phyloP scores from a whole-genome alignment of 2,888 invertebrate species.

The Drosophila flavopinicola region DNA sequence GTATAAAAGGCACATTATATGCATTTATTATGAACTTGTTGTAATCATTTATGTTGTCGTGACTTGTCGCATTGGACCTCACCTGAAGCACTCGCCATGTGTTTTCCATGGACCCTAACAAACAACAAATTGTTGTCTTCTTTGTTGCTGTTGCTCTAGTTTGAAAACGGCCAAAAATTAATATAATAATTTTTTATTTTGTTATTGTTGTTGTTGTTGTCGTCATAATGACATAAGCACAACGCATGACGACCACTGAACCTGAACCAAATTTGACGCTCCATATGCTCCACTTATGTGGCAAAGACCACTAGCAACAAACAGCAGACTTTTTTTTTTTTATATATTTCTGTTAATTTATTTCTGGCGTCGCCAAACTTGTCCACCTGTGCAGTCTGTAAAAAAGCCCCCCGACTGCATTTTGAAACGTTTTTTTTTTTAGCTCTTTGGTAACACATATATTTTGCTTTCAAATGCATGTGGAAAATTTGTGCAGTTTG shows the following conservation, averaged over 20 bases:
- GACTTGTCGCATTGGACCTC: slow-evolving; percentile 26
- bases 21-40: slow-evolving; percentile 60
- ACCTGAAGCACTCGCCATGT: slow-evolving; percentile 50
- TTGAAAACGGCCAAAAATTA: slow-evolving; percentile 61
- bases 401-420: slow-evolving; percentile 31
- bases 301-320: slow-evolving; percentile 30
- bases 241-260: slow-evolving; percentile 62
- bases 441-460: slow-evolving; percentile 10
- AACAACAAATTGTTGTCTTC: slow-evolving; percentile 16
- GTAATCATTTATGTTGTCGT: slow-evolving; percentile 51
- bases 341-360: slow-evolving; percentile 31
- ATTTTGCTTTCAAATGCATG: slow-evolving; percentile 34
- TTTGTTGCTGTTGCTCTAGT: slow-evolving; percentile 52
- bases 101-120: slow-evolving; percentile 20
- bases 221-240: slow-evolving; percentile 72
- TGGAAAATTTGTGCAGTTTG: slow-evolving; percentile 45
- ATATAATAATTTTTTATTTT: slow-evolving; percentile 65
- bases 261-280: slow-evolving; percentile 76
- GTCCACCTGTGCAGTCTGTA: slow-evolving; percentile 70
- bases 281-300: slow-evolving; percentile 52
- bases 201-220: slow-evolving; percentile 27
- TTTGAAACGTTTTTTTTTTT: slow-evolving; percentile 29
- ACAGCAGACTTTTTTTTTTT: slow-evolving; percentile 23
- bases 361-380: slow-evolving; percentile 65
- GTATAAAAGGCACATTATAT: slow-evolving; percentile 45